phyloP scores from a whole-genome alignment of 2,113 vertebrate genomes.

The Ia io region DNA sequence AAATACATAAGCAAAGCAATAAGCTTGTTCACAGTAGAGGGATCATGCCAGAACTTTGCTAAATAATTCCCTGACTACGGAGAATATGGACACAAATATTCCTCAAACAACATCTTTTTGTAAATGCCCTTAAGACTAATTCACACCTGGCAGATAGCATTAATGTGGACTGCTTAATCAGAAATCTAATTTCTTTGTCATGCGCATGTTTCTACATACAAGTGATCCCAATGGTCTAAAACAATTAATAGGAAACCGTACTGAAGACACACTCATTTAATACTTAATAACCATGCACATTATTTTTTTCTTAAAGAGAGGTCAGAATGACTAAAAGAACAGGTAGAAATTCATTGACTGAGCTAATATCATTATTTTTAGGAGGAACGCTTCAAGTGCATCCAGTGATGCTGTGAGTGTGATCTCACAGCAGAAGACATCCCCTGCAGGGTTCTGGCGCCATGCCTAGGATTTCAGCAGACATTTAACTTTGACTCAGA shows the following conservation, averaged over 20 bases:
- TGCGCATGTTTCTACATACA: not conserved
- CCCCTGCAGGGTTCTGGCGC: not conserved
- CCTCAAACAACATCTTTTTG: not conserved
- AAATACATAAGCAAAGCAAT: not conserved
- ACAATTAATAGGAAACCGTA: constrained; percentile 16
- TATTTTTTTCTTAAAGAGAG: not conserved
- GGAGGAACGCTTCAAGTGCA: not conserved
- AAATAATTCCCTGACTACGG: not conserved
- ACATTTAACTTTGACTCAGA: constrained; percentile 31
- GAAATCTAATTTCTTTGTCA: not conserved
- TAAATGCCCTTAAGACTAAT: constrained; percentile 32
- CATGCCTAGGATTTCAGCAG: constrained; percentile 40
- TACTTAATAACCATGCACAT: not conserved
- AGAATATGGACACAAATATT: constrained; percentile 19
- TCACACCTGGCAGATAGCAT: not conserved
- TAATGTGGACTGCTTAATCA: constrained; percentile 37
- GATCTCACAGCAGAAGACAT: not conserved
- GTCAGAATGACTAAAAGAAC: constrained; percentile 37
- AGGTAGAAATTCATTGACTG: not conserved
- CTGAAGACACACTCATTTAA: constrained; percentile 16
- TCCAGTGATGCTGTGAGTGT: constrained; percentile 7
- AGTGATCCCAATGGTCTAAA: not conserved
- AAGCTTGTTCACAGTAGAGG: not conserved
- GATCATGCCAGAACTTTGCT: not conserved
- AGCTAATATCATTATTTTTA: constrained; percentile 55